Base-by-base conservation (phyloP, 2,888 invertebrate species). In the Tubulanus polymorphus region DNA sequence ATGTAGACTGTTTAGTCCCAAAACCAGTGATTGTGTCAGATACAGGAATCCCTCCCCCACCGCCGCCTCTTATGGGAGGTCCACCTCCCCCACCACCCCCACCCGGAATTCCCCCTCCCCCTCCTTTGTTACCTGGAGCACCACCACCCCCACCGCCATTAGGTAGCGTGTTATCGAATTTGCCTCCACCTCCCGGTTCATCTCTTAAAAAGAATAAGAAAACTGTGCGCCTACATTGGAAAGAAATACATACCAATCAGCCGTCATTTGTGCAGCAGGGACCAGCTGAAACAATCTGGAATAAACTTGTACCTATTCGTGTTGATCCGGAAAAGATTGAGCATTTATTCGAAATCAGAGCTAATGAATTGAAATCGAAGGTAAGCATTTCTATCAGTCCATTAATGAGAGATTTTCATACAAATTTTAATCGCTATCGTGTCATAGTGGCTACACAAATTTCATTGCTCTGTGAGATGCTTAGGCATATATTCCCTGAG, bases 191-290 rank as follows among this genome's bases (percentile, higher is more conserved):
- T 23, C n/a, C 23, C 1, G 57, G 57, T 2, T 46, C 46, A 8
- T 45, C 47, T 26, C 55, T 73, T 26, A 69, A 73, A 52, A 75
- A 77, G 62, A 93, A 88, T 74, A 95, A 95, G 81, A 78, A 96
- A 78, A 97, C 97, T 26, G 90, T 99, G 15, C 95, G 95, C 80
- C 82, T 99, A 51, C 99, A 99, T 79, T 99, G 99, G 99, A 91
- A 91, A 74, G 94, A 97, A 80, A 80, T 83, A 1, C 67, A 63
- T 25, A 65, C 87, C 15, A 66, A 67, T 30, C 57, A 56, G 18
- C 64, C 65, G 6, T 51, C 61, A 2, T 66, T 68, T 46, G 68
- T 69, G 6, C 48, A 65, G 23, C 66, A 65, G 1, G 68, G 68
- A 55, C 68, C 69, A 8, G 69, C 69, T 45, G 69, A 66, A 28